Conservation (phyloP, 2,797 vertebrate species). For the Eurystomus glaucurus region DNA sequence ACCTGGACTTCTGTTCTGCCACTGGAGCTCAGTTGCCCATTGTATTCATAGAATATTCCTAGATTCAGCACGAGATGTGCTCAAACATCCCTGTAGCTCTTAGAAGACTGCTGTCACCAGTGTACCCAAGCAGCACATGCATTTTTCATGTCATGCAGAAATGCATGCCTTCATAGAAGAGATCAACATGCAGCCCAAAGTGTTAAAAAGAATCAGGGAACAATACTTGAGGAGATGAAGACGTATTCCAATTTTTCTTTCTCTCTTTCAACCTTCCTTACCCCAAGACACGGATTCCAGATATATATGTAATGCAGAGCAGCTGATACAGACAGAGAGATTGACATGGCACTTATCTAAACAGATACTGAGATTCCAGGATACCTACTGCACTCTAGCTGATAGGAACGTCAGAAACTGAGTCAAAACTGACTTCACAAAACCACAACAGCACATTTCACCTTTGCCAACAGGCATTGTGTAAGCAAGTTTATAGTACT, state of each 20-base stretch:
- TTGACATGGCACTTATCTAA: conserved; percentile 49
- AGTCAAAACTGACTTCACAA: conserved; percentile 72
- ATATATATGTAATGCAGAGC: not conserved
- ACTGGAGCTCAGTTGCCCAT: not conserved
- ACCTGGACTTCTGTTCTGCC: not conserved
- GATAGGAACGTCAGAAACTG: conserved; percentile 56
- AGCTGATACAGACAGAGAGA: conserved; percentile 25
- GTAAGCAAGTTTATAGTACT: not conserved
- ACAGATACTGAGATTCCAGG: conserved; percentile 44
- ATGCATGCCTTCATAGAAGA: not conserved
- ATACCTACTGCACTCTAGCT: conserved; percentile 29
- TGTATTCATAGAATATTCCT: not conserved
- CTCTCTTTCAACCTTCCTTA: conserved; percentile 15
- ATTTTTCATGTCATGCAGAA: conserved; percentile 8
- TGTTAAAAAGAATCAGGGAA: not conserved
- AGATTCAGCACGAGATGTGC: not conserved
- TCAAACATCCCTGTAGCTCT: not conserved
- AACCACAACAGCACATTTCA: conserved; percentile 40
- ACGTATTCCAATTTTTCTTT: not conserved
- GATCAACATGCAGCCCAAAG: not conserved
- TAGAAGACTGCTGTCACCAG: not conserved
- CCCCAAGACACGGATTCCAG: not conserved
- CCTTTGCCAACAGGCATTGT: conserved; percentile 52
- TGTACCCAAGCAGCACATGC: not conserved
- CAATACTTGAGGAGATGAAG: not conserved